Conservation (phyloP, 2,113 vertebrate genomes). For the Tetrax tetrax region DNA sequence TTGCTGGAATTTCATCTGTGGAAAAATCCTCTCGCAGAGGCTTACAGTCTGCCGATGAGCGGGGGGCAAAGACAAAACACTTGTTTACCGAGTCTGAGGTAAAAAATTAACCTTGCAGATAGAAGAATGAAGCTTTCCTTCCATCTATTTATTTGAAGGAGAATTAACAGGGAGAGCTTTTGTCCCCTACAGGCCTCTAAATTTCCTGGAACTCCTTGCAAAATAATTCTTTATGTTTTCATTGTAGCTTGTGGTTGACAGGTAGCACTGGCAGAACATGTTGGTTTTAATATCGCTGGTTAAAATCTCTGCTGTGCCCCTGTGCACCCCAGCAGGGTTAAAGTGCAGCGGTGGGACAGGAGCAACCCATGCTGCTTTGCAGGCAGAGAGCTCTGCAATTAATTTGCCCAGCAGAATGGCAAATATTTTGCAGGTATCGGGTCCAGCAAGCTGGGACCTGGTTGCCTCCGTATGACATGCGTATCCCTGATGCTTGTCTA, state of each 20-base stretch:
- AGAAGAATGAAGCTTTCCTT: not conserved
- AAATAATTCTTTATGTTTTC: not conserved
- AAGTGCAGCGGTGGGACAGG: not conserved
- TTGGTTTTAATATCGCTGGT: not conserved
- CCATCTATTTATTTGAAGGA: not conserved
- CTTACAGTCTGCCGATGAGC: accelerated
- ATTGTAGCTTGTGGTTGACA: not conserved
- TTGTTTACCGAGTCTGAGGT: not conserved
- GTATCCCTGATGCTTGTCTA: not conserved
- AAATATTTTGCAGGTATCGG: not conserved
- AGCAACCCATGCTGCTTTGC: not conserved
- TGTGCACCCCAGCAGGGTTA: not conserved
- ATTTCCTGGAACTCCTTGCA: not conserved
- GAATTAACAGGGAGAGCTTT: not conserved
- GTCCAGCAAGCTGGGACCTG: not conserved
- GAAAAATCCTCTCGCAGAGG: not conserved
- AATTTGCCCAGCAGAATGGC: not conserved
- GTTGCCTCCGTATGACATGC: accelerated
- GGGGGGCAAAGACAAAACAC: not conserved
- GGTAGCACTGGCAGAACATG: accelerated
- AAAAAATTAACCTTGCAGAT: not conserved
- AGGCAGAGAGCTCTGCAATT: not conserved
- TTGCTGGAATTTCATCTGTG: not conserved
- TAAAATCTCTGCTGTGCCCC: not conserved
- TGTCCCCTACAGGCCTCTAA: not conserved